Percentiles rank a stretch among this genome's conserved stretches.
phyloP scores from a whole-genome alignment of 2,888 invertebrate genomes.

The Antheraea assamensis region DNA sequence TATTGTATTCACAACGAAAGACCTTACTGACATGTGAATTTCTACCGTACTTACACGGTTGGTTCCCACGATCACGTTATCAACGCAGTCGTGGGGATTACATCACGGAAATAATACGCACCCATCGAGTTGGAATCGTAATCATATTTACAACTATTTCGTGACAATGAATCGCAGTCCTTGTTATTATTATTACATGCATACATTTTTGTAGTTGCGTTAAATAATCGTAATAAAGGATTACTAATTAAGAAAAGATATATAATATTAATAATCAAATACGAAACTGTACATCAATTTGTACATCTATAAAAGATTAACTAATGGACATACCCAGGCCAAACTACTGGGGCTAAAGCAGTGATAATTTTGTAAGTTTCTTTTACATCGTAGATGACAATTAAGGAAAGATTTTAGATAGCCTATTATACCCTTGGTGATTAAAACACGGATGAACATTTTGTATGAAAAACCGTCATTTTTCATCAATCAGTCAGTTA shows the following conservation, averaged over 20 bases:
- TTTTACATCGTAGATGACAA: too few relatives aligned
- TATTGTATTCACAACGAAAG: background rate
- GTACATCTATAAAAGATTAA: too few relatives aligned
- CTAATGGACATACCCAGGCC: too few relatives aligned
- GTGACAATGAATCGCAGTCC: background rate
- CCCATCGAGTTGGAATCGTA: background rate
- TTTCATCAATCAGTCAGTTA: too few relatives aligned
- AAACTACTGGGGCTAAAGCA: too few relatives aligned
- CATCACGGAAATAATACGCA: constrained; percentile 5
- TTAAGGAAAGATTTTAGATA: too few relatives aligned
- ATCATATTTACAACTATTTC: background rate
- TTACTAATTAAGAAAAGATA: background rate
- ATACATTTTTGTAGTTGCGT: background rate
- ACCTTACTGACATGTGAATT: background rate
- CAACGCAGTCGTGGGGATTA: background rate
- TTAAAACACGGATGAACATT: too few relatives aligned
- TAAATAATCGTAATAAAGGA: background rate
- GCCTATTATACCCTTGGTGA: too few relatives aligned
- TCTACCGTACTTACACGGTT: background rate
- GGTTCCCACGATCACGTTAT: background rate
- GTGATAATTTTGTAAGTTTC: too few relatives aligned
- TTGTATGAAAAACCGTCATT: too few relatives aligned
- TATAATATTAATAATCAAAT: background rate
- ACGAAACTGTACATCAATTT: too few relatives aligned
- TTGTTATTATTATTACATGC: background rate